Percentiles rank a stretch among this genome's conserved stretches.
These are phyloP conservation scores for Lumbricus terrestris DNA, from an alignment of 2,888 invertebrate species.

Conservation along the genomic window DNA sequence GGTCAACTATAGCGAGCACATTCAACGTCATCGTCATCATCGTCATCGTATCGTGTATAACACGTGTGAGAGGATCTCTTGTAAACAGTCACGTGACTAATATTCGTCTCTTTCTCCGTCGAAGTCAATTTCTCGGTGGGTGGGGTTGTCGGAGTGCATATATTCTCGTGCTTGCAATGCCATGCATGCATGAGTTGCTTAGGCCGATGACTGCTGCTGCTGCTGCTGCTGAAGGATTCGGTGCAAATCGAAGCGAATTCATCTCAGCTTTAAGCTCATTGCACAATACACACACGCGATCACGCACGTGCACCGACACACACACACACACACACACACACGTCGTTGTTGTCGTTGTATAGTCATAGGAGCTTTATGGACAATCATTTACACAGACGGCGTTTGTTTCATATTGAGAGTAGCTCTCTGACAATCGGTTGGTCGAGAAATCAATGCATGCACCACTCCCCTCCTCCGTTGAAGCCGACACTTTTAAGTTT, in stretches of 20 bases:
- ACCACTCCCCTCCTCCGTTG: too few relatives aligned
- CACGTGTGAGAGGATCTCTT: too few relatives aligned
- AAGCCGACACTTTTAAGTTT: background rate
- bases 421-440: background rate
- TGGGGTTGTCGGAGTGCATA: too few relatives aligned
- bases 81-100: too few relatives aligned
- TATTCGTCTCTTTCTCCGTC: background rate
- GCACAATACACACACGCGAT: background rate
- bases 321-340: background rate
- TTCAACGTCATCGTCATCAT: too few relatives aligned
- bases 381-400: background rate
- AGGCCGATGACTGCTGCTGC: too few relatives aligned
- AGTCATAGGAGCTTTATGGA: background rate
- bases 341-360: background rate
- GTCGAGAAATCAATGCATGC: constrained; percentile 3
- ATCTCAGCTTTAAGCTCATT: background rate
- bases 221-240: too few relatives aligned
- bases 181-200: background rate
- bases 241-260: background rate
- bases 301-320: background rate
- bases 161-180: background rate
- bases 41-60: too few relatives aligned
- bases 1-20: background rate
- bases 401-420: background rate
- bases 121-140: too few relatives aligned